These are phyloP conservation scores for Pampusana beccarii DNA, from an alignment of 2,113 vertebrate species.

Conservation along the genomic window DNA sequence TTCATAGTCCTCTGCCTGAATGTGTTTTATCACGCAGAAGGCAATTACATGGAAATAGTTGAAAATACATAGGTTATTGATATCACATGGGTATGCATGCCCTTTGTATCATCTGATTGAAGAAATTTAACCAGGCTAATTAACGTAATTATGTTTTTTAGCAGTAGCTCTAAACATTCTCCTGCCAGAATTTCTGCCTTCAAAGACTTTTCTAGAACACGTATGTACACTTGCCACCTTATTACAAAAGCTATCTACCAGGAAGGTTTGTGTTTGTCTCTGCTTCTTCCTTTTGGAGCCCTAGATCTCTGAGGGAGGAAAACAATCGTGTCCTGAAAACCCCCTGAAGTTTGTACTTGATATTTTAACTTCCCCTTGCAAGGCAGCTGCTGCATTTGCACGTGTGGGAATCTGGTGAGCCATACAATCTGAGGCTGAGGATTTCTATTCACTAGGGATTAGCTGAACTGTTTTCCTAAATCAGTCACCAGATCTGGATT, in stretches of 20 bases:
- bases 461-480: slow-evolving; percentile 66
- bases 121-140: background rate
- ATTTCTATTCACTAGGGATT: slow-evolving; percentile 67
- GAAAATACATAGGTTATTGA: background rate
- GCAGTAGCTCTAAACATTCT: background rate
- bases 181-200: background rate
- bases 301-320: background rate
- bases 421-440: slow-evolving; percentile 43
- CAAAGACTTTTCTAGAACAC: background rate
- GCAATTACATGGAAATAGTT: background rate
- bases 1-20: background rate
- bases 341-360: slow-evolving; percentile 13
- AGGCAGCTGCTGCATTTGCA: slow-evolving; percentile 61
- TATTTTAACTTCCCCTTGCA: slow-evolving; percentile 60
- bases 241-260: background rate
- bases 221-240: background rate
- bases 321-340: slow-evolving; percentile 17
- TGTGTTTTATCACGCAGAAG: background rate
- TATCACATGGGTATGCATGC: background rate
- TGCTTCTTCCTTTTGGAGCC: slow-evolving; percentile 19
- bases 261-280: background rate
- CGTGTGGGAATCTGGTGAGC: slow-evolving; percentile 62
- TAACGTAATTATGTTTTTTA: background rate
- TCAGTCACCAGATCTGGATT: slow-evolving; percentile 69
- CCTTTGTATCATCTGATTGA: background rate